phyloP scores from a whole-genome alignment of 2,888 invertebrate species.

The Cheilosia impressa region DNA sequence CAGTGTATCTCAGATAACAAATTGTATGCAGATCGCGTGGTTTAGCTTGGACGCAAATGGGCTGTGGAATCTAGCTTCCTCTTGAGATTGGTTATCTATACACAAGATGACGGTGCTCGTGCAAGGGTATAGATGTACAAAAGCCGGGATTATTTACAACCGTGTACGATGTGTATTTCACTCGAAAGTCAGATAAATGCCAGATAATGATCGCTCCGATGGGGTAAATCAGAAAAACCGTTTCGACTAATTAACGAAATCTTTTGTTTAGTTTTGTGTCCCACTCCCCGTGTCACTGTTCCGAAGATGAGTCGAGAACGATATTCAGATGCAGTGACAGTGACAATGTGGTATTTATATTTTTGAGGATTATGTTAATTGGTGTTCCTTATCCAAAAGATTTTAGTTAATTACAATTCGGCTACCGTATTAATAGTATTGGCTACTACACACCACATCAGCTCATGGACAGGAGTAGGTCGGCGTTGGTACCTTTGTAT shows the following conservation, averaged over 20 bases:
- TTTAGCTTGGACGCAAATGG: background rate
- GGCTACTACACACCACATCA: slow-evolving; percentile 19
- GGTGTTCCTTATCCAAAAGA: slow-evolving; percentile 60
- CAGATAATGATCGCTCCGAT: slow-evolving; percentile 51
- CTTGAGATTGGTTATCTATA: background rate
- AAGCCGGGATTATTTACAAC: slow-evolving; percentile 67
- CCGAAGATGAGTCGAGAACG: slow-evolving; percentile 29
- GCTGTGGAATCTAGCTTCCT: no score
- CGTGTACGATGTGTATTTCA: slow-evolving; percentile 58
- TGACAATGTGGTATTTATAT: slow-evolving; percentile 12
- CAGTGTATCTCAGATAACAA: slow-evolving; percentile 69
- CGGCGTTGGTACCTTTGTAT: slow-evolving; percentile 10
- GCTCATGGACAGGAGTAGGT: background rate
- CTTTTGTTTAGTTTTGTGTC: slow-evolving; percentile 54
- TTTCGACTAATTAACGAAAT: slow-evolving; percentile 66
- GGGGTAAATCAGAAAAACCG: slow-evolving; percentile 29
- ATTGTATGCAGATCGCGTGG: slow-evolving; percentile 62
- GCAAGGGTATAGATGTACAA: slow-evolving; percentile 4
- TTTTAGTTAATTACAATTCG: slow-evolving; percentile 63
- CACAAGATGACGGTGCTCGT: background rate
- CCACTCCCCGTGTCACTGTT: slow-evolving; percentile 40
- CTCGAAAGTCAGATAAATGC: slow-evolving; percentile 59
- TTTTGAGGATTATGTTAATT: slow-evolving; percentile 62
- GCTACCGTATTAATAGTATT: slow-evolving; percentile 63
- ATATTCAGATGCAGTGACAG: background rate